Percentiles rank a stretch among this genome's conserved stretches.
Conservation (phyloP, 2,113 vertebrate genomes). For the Stomatorhinus ivindoensis region DNA sequence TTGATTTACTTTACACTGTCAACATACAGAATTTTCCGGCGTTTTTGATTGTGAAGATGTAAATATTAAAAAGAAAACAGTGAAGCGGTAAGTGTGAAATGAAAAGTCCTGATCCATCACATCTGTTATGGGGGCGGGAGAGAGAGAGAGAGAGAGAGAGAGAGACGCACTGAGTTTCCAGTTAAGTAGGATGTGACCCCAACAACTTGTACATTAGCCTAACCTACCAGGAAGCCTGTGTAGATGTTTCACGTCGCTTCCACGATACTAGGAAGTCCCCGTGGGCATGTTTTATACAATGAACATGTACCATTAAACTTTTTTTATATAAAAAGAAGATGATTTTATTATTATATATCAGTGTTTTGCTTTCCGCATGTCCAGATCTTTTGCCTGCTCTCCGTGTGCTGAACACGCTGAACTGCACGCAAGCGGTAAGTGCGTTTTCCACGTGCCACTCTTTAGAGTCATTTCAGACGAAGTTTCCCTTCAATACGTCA, state of each 20-base stretch:
- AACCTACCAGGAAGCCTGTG: conserved; percentile 31
- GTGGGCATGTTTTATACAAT: not conserved
- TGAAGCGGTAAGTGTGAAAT: not conserved
- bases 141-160: not conserved
- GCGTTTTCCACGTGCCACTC: not conserved
- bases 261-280: not conserved
- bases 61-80: not conserved
- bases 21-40: not conserved
- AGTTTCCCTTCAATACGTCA: not conserved
- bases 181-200: not conserved
- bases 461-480: not conserved
- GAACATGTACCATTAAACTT: not conserved
- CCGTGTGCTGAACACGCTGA: conserved; percentile 23
- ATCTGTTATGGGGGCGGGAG: not conserved
- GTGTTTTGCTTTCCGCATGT: conserved; percentile 6
- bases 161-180: not conserved
- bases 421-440: conserved; percentile 34
- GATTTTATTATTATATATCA: not conserved
- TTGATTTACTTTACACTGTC: not conserved
- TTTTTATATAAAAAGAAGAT: not conserved
- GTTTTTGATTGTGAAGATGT: not conserved
- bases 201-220: conserved; percentile 20
- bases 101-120: not conserved
- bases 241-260: not conserved
- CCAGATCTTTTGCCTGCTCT: conserved; percentile 13